A percentile compares a stretch with the other conserved stretches of the same genome.
phyloP scores from a whole-genome alignment of 2,113 vertebrate genomes.

The Zosterops japonicus region DNA sequence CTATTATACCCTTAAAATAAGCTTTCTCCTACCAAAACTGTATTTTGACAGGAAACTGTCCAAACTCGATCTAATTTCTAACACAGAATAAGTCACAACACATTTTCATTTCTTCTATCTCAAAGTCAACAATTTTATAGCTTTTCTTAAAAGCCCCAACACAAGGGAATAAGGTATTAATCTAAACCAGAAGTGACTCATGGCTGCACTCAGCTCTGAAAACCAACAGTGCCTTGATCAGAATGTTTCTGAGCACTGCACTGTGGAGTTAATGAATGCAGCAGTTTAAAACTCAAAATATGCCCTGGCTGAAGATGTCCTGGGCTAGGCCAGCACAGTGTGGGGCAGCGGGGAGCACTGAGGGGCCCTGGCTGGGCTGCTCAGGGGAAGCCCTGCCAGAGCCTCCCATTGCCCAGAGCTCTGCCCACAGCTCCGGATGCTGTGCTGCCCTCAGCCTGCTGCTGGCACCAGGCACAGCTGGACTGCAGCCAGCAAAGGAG shows the following conservation, averaged over 20 bases:
- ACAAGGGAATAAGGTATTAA: neutral
- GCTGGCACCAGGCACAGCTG: neutral
- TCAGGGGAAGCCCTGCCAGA: neutral
- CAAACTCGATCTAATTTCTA: neutral
- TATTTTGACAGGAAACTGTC: neutral
- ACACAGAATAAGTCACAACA: neutral
- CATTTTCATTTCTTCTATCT: neutral
- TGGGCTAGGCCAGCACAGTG: neutral
- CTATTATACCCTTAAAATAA: neutral
- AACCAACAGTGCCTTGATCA: neutral
- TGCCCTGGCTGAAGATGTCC: neutral
- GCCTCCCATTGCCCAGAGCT: neutral
- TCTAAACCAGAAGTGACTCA: neutral
- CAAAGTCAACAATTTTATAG: neutral
- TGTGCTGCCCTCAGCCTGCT: neutral
- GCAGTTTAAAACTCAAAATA: neutral
- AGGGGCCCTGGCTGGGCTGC: neutral
- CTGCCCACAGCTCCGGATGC: neutral
- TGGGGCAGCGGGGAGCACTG: rapidly evolving
- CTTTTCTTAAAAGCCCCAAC: neutral
- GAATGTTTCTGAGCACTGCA: neutral
- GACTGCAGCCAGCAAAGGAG: neutral
- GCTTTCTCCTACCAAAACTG: neutral
- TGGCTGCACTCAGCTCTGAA: neutral
- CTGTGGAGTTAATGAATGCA: neutral